Evolutionary conservation across 1,140 invertebrate genomes (phyloP).

Genomic region (Ceratosolen solmsi): DNA sequence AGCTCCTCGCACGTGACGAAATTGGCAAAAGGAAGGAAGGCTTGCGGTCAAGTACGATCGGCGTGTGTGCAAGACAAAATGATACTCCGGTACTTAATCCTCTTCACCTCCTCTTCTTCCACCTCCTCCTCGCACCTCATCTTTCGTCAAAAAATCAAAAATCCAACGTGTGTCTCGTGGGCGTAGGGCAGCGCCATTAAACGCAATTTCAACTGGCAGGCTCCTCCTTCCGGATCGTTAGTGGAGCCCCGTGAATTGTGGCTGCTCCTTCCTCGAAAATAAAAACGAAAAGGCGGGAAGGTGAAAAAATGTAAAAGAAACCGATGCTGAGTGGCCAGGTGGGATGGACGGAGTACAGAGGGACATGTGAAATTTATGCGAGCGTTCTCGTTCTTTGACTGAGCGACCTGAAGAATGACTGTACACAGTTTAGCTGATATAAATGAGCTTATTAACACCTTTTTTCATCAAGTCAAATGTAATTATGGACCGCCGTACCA

Average conservation of each 20-base stretch:
- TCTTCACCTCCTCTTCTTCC: slow-evolving; percentile 7
- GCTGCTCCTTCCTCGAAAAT: slow-evolving; percentile 35
- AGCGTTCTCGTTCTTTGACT: not conserved
- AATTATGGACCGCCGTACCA: not conserved
- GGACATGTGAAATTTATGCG: slow-evolving; percentile 39
- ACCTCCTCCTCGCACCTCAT: slow-evolving; percentile 35
- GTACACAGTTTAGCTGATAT: not conserved
- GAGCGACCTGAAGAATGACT: not conserved
- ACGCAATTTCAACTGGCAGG: slow-evolving; percentile 34
- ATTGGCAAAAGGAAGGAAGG: slow-evolving; percentile 3
- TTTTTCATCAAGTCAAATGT: not conserved
- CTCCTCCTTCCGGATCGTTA: slow-evolving; percentile 47
- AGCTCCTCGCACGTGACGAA: not conserved
- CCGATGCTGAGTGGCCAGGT: slow-evolving; percentile 16
- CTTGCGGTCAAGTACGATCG: not conserved
- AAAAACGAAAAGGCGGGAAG: slow-evolving; percentile 11
- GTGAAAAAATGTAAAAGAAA: slow-evolving; percentile 18
- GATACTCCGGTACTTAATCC: slow-evolving; percentile 29
- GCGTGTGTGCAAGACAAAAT: slow-evolving; percentile 4
- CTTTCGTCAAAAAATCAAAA: slow-evolving; percentile 29
- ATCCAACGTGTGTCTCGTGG: not conserved
- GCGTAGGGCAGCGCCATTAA: slow-evolving; percentile 36
- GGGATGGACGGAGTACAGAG: slow-evolving; percentile 15
- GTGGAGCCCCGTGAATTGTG: slow-evolving; percentile 12
- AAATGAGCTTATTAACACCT: slow-evolving; percentile 39